These are phyloP conservation scores for Lasioglossum oenotherae DNA, from an alignment of 2,888 invertebrate genomes.

Conservation along the genomic window DNA sequence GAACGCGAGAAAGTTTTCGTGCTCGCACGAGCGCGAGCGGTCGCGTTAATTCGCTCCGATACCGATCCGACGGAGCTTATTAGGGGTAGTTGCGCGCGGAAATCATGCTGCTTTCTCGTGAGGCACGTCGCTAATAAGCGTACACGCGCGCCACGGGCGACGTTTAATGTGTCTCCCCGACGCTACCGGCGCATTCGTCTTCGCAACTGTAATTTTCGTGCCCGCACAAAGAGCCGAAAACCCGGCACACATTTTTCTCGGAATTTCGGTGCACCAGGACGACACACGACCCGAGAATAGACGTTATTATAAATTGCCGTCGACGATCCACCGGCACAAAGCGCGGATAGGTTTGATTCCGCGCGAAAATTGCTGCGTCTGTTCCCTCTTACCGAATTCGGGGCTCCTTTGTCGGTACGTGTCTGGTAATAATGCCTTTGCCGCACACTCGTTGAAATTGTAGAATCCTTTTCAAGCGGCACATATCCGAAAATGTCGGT, in stretches of 20 bases:
- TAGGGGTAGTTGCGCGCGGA: neutral
- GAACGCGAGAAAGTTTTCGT: neutral
- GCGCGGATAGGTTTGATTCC: neutral
- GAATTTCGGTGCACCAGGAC: conserved; percentile 27
- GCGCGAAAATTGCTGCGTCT: conserved; percentile 5
- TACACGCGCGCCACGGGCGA: conserved; percentile 11
- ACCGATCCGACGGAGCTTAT: conserved; percentile 38
- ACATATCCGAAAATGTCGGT: neutral
- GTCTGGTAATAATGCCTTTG: neutral
- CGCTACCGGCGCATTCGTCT: conserved; percentile 45
- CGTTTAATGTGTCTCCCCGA: conserved; percentile 46
- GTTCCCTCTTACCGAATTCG: conserved; percentile 10
- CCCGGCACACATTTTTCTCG: conserved; percentile 47
- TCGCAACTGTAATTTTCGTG: conserved; percentile 46
- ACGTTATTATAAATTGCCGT: conserved; percentile 46
- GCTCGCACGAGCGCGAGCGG: neutral
- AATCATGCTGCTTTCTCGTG: neutral
- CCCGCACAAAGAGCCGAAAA: conserved; percentile 37
- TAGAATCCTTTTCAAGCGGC: neutral
- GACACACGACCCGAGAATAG: neutral
- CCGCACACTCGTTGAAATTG: neutral
- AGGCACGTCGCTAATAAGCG: conserved; percentile 17
- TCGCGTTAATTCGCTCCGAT: conserved; percentile 32
- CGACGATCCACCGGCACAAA: conserved; percentile 14
- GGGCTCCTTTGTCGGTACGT: neutral